Evolutionary conservation across 2,888 invertebrate species (phyloP).

Genomic region (Pasiphila rectangulata): DNA sequence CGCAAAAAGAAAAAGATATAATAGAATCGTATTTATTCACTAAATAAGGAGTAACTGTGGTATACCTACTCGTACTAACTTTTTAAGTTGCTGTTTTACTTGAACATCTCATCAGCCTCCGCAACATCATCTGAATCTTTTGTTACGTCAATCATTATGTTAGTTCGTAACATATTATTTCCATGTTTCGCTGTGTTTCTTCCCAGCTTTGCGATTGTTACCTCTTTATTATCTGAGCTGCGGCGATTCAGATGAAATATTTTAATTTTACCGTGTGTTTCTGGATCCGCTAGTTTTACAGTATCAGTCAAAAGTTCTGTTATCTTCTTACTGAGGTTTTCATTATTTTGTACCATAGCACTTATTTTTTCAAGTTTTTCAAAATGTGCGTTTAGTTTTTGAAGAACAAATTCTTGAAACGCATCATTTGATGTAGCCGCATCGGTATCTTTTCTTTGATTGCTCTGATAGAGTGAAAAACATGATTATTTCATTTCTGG

Average conservation of each 20-base stretch:
- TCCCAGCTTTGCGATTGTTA: constrained; percentile 46
- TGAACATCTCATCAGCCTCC: neutral
- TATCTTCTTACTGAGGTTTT: constrained; percentile 45
- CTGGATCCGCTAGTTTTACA: constrained; percentile 40
- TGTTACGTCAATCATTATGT: constrained; percentile 43
- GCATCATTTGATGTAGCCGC: constrained; percentile 28
- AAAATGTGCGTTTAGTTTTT: constrained; percentile 54
- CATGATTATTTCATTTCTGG: no score
- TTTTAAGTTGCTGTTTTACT: neutral
- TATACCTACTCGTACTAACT: neutral
- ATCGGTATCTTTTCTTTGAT: constrained; percentile 39
- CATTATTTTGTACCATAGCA: constrained; percentile 40
- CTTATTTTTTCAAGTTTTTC: constrained; percentile 56
- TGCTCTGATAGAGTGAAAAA: constrained; percentile 42
- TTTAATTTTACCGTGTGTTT: constrained; percentile 52
- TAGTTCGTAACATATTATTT: constrained; percentile 39
- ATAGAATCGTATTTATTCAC: neutral
- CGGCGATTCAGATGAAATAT: constrained; percentile 36
- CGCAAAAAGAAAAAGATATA: neutral
- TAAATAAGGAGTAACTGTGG: neutral
- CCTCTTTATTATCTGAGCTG: constrained; percentile 35
- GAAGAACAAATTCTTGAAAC: constrained; percentile 45
- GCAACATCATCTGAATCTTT: constrained; percentile 32
- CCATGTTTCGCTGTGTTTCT: constrained; percentile 55
- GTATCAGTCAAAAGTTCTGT: constrained; percentile 45